These are phyloP conservation scores for human (Homo sapiens) DNA, from an alignment of 2,113 vertebrate genomes.

Conservation along the genomic window GRCh38 chr3:196687001-196687500, in stretches of 20 bases:
- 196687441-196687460: neutral
- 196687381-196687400: neutral
- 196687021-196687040: neutral
- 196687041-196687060: neutral
- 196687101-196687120: neutral
- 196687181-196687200: neutral
- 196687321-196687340: neutral
- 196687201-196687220: conserved; percentile 13
- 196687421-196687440: neutral
- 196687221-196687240: conserved; percentile 5
- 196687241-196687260: neutral
- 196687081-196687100: conserved; percentile 9
- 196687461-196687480: neutral
- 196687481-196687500: neutral
- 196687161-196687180: neutral
- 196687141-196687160: neutral
- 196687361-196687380: neutral
- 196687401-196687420: neutral
- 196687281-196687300: neutral
- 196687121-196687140: neutral
- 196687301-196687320: neutral
- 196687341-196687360: neutral
- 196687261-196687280: neutral
- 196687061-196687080: neutral
- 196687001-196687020: neutral